Base-by-base conservation (phyloP, 2,888 invertebrate species). In the Trimorus sp. region DNA sequence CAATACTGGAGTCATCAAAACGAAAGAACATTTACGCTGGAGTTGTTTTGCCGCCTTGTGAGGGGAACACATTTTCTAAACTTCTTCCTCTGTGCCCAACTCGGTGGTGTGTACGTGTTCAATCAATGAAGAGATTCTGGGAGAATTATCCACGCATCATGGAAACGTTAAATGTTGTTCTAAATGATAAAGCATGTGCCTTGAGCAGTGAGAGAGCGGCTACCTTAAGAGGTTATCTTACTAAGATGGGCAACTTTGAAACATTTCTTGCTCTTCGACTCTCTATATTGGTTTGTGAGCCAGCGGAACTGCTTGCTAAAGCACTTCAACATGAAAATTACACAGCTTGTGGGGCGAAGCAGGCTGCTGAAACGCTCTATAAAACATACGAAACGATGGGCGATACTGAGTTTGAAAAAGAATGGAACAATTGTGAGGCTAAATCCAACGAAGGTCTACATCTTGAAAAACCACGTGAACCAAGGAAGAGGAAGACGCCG, bases 261-360 rank as follows among this genome's bases (percentile, higher is more conserved):
- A 56, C 54, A 15, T 11, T 56, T 36, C 36, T 56, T 36, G 36
- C 36, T 26, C 26, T 56, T 36, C 8, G 26, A 36, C 36, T 11
- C 9, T 56, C 54, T 15, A 56, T 11, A 56, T 16, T 8, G 6
- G 36, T 56, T 36, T 56, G 26, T 56, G n/a, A 36, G 8, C 54
- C 54, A 56, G 54, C 36, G 5, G 54, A 56, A 56, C 8, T 16
- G 26, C 36, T 56, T 12, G 45, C 45, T 45, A 45, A 45, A 45
- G 9, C 45, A 12, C n/a, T 45, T 5, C 45, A 45, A n/a, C 9
- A 45, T 45, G n/a, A 45, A n/a, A 9, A 45, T 45, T 45, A 12
- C n/a, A 45, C 45, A 12, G 45, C n/a, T 45, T 12, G 11, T n/a
- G 45, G n/a, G 9, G 9, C 45, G 9, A 12, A n/a, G 45, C 11